phyloP scores from a whole-genome alignment of 2,113 vertebrate genomes.

The Spea bombifrons region DNA sequence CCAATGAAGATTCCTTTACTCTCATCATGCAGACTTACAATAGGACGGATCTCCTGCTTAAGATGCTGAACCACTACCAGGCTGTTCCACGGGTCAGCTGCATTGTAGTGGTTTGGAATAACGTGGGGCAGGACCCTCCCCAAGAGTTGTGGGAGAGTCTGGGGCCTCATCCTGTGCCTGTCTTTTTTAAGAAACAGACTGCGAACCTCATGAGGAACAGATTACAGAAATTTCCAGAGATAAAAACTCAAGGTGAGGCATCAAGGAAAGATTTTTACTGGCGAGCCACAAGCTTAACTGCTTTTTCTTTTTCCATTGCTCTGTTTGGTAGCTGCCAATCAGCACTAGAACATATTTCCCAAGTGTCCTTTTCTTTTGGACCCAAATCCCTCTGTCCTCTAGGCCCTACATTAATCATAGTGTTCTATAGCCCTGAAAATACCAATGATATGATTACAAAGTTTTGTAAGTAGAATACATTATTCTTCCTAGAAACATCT shows the following conservation, averaged over 20 bases:
- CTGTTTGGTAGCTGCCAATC: too few species aligned
- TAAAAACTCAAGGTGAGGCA: slow-evolving; percentile 79
- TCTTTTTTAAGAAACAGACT: slow-evolving; percentile 83
- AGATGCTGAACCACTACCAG: slow-evolving; percentile 91
- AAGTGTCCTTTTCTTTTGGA: too few species aligned
- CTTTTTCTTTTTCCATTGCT: too few species aligned
- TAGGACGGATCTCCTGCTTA: slow-evolving; percentile 85
- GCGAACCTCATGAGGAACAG: slow-evolving; percentile 87
- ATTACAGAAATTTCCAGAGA: slow-evolving; percentile 81
- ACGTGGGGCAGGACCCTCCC: slow-evolving; percentile 77
- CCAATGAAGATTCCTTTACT: slow-evolving; percentile 72
- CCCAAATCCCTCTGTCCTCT: too few species aligned
- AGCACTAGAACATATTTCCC: too few species aligned
- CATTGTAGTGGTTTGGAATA: slow-evolving; percentile 92
- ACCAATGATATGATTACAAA: too few species aligned
- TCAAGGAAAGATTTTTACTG: too few species aligned
- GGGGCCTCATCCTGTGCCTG: slow-evolving; percentile 84
- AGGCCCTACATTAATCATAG: too few species aligned
- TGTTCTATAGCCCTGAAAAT: too few species aligned
- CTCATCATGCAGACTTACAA: slow-evolving; percentile 91
- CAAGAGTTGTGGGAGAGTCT: slow-evolving; percentile 80
- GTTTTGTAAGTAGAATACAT: too few species aligned
- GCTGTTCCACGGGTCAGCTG: slow-evolving; percentile 79
- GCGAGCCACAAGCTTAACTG: too few species aligned
- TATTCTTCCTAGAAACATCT: too few species aligned